A percentile compares a stretch with the other conserved stretches of the same genome.
These are phyloP conservation scores for Rhinolophus ferrumequinum DNA, from an alignment of 2,113 vertebrate genomes.

Conservation along the genomic window DNA sequence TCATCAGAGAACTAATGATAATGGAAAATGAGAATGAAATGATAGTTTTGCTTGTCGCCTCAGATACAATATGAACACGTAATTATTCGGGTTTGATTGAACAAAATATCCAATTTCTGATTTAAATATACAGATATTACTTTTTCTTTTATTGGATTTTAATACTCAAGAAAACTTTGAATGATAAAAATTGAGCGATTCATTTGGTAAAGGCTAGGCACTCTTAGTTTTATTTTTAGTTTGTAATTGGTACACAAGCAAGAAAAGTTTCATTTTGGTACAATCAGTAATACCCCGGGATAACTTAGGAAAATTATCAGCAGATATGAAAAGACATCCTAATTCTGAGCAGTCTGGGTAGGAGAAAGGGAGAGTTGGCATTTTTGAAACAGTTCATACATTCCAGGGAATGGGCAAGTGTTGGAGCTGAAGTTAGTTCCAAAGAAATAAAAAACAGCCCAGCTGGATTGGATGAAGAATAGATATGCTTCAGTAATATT, in stretches of 20 bases:
- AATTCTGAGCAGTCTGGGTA: background rate
- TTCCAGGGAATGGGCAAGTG: background rate
- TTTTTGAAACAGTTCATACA: slow-evolving; percentile 7
- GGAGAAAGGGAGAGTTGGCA: background rate
- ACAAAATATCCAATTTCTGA: slow-evolving; percentile 7
- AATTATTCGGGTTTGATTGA: slow-evolving; percentile 20
- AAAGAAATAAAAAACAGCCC: slow-evolving; percentile 39
- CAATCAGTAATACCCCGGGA: background rate
- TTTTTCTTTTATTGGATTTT: background rate
- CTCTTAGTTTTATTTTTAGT: background rate
- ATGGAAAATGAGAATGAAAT: slow-evolving; percentile 84
- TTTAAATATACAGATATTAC: background rate
- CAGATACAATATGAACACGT: background rate
- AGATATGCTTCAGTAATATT: background rate
- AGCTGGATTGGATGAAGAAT: background rate
- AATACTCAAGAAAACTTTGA: background rate
- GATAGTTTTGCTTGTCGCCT: background rate
- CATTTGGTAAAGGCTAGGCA: background rate
- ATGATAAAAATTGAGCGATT: slow-evolving; percentile 24
- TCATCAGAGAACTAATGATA: slow-evolving; percentile 87
- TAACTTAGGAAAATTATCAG: background rate
- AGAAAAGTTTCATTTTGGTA: background rate
- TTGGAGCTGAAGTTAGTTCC: slow-evolving; percentile 3
- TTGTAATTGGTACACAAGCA: slow-evolving; percentile 26
- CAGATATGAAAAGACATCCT: background rate